These are phyloP conservation scores for Euplexia lucipara DNA, from an alignment of 2,888 invertebrate genomes.

Conservation along the genomic window DNA sequence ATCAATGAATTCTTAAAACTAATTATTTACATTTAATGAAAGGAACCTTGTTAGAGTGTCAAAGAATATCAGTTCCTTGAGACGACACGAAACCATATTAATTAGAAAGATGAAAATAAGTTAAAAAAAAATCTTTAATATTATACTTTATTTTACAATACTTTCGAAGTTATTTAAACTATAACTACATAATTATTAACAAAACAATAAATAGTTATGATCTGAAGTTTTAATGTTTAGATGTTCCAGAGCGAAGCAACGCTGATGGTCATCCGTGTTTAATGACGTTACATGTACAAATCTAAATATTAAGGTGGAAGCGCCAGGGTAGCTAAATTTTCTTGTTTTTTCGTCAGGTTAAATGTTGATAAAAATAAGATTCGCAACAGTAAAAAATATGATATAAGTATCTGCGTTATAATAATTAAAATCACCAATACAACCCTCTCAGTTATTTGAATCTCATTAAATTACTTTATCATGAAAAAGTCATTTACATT, in stretches of 20 bases:
- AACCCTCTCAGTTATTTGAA: too few relatives aligned
- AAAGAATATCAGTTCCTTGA: neutral
- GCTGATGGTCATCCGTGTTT: too few relatives aligned
- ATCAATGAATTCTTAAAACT: constrained; percentile 25
- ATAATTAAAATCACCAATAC: too few relatives aligned
- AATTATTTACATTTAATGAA: constrained; percentile 48
- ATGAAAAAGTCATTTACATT: too few relatives aligned
- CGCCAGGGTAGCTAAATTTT: too few relatives aligned
- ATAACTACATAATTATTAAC: constrained; percentile 2
- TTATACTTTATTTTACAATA: constrained; percentile 16
- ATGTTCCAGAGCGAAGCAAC: neutral
- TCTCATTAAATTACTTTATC: too few relatives aligned
- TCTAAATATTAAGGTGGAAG: too few relatives aligned
- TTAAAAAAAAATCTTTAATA: neutral
- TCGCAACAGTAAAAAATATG: too few relatives aligned
- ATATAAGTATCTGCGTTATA: too few relatives aligned
- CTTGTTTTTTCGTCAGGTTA: too few relatives aligned
- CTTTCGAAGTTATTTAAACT: constrained; percentile 24
- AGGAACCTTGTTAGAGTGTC: constrained; percentile 19
- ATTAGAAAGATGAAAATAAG: neutral
- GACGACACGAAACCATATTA: neutral
- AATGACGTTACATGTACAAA: too few relatives aligned
- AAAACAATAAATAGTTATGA: constrained; percentile 23
- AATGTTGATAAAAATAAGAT: too few relatives aligned
- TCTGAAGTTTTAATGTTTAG: neutral